A percentile compares a stretch with the other conserved stretches of the same genome.
Evolutionary conservation across 2,113 vertebrate species (phyloP).

Genomic region (Istiophorus platypterus): DNA sequence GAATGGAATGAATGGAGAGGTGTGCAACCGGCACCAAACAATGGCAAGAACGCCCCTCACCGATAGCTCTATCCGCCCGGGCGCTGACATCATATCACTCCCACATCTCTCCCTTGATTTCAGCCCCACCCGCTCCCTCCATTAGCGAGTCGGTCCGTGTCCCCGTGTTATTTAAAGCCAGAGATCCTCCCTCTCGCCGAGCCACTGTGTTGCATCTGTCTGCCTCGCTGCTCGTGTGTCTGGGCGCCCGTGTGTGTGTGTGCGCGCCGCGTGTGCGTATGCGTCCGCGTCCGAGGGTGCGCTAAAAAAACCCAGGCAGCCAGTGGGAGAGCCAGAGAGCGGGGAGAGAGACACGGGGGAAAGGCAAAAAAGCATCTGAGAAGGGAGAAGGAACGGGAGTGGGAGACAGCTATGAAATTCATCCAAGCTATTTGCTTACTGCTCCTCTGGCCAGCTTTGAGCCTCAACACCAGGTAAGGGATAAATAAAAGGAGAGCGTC

Average conservation of each 20-base stretch:
- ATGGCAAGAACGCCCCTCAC: conserved; percentile 52
- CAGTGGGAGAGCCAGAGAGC: conserved; percentile 77
- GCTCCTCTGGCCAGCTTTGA: conserved; percentile 85
- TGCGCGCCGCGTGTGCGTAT: conserved; percentile 43
- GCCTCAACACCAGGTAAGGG: conserved; percentile 85
- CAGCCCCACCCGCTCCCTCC: conserved; percentile 76
- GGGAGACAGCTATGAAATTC: conserved; percentile 87
- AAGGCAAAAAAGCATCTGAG: conserved; percentile 74
- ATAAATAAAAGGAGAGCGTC: conserved; percentile 20
- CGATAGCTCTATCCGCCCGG: conserved; percentile 73
- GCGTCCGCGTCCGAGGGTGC: conserved; percentile 65
- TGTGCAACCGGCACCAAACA: conserved; percentile 47
- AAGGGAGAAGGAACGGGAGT: conserved; percentile 73
- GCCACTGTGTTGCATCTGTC: conserved; percentile 82
- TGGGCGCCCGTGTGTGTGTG: conserved; percentile 49
- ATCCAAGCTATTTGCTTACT: conserved; percentile 84
- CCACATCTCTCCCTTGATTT: conserved; percentile 70
- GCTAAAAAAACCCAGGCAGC: conserved; percentile 76
- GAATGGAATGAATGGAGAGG: conserved; percentile 42
- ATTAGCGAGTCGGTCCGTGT: conserved; percentile 81
- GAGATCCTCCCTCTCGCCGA: conserved; percentile 76
- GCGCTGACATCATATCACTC: conserved; percentile 84
- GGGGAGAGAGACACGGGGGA: conserved; percentile 71
- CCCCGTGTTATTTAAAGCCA: conserved; percentile 84
- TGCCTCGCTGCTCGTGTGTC: conserved; percentile 73